A percentile compares a stretch with the other conserved stretches of the same genome.
These are phyloP conservation scores for Meriones psammophilus DNA, from an alignment of 2,797 vertebrate species.

Conservation along the genomic window DNA sequence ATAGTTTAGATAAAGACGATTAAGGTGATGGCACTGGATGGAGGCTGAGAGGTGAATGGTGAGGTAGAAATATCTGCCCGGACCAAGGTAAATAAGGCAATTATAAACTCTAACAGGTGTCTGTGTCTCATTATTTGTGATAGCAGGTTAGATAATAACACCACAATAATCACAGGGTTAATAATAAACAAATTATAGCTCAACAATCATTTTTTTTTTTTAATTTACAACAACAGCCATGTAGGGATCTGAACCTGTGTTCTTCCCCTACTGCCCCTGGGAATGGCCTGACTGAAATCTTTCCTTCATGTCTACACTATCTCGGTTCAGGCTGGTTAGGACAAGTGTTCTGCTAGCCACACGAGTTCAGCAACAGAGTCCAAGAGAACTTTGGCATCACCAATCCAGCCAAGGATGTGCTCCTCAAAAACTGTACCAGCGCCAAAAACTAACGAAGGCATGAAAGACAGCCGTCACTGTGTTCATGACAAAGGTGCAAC, in stretches of 20 bases:
- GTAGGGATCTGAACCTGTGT: not conserved
- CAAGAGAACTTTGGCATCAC: constrained; percentile 15
- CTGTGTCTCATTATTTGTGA: no score
- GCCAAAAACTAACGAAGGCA: not conserved
- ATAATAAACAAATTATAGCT: no score
- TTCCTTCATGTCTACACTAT: not conserved
- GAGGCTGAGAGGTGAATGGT: no score
- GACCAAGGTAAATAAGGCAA: no score
- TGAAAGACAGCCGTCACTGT: not conserved
- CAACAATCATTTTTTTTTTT: no score
- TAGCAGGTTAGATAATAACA: no score
- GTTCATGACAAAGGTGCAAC: not conserved
- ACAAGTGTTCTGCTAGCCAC: not conserved
- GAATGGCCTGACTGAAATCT: not conserved
- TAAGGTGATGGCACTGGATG: no score
- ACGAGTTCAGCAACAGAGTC: not conserved
- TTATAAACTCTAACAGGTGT: no score
- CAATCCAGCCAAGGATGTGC: not conserved
- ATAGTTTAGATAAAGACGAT: no score
- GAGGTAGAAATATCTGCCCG: no score
- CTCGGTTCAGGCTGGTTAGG: not conserved
- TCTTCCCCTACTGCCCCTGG: not conserved
- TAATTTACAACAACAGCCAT: no score
- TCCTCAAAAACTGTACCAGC: not conserved
- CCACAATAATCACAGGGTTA: no score